A percentile compares a stretch with the other conserved stretches of the same genome.
These are phyloP conservation scores for Zelleria hepariella DNA, from an alignment of 2,888 invertebrate genomes.

Conservation along the genomic window DNA sequence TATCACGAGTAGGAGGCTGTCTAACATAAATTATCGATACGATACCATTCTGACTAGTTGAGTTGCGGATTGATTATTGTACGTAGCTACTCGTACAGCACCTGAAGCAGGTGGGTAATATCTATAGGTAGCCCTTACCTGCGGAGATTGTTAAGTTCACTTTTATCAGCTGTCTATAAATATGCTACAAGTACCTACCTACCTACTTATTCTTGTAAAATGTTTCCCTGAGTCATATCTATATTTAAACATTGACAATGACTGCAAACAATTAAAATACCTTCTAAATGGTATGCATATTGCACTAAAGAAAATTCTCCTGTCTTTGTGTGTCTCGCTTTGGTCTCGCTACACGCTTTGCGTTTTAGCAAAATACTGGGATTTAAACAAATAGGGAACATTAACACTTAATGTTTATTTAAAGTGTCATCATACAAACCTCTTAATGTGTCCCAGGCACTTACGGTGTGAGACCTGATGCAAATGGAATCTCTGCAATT, in stretches of 20 bases:
- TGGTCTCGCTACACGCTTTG: conserved; percentile 44
- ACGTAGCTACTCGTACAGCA: no score
- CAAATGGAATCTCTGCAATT: no score
- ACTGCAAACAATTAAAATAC: conserved; percentile 30
- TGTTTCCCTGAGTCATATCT: conserved; percentile 1
- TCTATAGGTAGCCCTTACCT: neutral
- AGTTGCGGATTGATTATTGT: no score
- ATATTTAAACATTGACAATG: neutral
- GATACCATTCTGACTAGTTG: no score
- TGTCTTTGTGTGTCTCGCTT: neutral
- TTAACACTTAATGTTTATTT: conserved; percentile 65
- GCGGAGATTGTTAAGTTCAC: neutral
- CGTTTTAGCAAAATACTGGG: conserved; percentile 50
- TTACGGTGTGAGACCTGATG: neutral
- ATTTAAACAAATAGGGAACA: conserved; percentile 32
- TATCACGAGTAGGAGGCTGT: no score
- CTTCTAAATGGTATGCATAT: conserved; percentile 27
- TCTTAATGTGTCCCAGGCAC: neutral
- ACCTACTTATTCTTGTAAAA: neutral
- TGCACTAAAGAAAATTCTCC: conserved; percentile 7
- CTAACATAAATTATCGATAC: no score
- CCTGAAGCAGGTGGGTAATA: no score
- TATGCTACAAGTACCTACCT: neutral
- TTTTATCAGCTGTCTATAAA: neutral
- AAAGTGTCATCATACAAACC: conserved; percentile 14